A percentile compares a stretch with the other conserved stretches of the same genome.
Evolutionary conservation across 2,888 invertebrate species (phyloP).

Genomic region (Lepas anatifera): DNA sequence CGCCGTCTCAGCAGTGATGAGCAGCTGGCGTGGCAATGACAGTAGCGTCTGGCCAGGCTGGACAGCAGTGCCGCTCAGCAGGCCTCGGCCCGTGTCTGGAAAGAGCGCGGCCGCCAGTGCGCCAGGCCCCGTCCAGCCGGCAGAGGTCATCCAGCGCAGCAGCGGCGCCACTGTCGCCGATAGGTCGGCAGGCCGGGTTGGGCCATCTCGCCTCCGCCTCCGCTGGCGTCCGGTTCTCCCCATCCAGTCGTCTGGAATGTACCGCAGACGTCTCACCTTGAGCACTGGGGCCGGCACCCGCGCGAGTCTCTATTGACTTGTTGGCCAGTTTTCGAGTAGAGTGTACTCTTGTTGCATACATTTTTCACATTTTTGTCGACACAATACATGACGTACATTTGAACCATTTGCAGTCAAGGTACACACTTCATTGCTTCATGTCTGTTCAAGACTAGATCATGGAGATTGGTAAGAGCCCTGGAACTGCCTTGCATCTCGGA

Average conservation of each 20-base stretch:
- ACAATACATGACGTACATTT: no score
- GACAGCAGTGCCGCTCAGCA: constrained; percentile 48
- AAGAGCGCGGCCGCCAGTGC: constrained; percentile 48
- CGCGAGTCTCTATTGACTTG: no score
- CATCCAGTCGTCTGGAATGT: not conserved
- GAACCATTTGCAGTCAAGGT: no score
- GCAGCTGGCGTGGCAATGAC: constrained; percentile 41
- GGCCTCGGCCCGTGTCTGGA: constrained; percentile 56
- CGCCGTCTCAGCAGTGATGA: constrained; percentile 34
- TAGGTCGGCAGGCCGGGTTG: not conserved
- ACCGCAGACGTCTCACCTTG: not conserved
- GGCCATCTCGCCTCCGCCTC: not conserved
- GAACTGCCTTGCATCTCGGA: no score
- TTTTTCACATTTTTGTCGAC: no score
- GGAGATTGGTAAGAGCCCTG: no score
- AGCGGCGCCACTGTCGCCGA: constrained; percentile 16
- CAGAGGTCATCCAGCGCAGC: constrained; percentile 17
- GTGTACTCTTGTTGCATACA: no score
- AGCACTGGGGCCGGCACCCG: not conserved
- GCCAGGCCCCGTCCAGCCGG: not conserved
- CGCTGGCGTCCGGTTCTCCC: not conserved
- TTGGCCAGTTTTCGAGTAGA: no score
- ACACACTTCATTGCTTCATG: no score
- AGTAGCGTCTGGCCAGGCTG: constrained; percentile 43
- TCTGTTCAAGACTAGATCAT: no score